Base-by-base conservation (phyloP, 2,888 invertebrate genomes). In the Actias luna region DNA sequence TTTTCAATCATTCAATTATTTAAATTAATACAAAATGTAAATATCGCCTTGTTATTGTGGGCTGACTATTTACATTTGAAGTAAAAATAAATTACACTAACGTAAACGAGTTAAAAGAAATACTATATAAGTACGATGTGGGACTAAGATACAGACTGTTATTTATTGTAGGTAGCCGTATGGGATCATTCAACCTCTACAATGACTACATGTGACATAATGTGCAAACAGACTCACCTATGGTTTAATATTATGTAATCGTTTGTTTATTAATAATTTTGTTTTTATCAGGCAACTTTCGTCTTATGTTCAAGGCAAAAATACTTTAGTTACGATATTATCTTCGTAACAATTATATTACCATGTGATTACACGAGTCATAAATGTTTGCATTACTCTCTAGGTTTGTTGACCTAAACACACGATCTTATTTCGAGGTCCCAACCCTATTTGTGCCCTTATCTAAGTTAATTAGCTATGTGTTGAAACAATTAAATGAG, bases 271-370 rank as follows among this genome's bases (percentile, higher is more conserved):
- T 73, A 73, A 69, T 75, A 67, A 67, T 66, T 65, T 67, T 55
- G 64, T 73, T 74, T 75, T 79, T 70, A 67, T 78, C 69, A 69
- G 63, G 65, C 67, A 66, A 66, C 69, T 68, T 67, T 65, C 71
- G 72, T 85, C 79, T 85, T 84, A 87, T 86, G 86, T 76, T 86
- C 83, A 87, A 85, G 84, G 84, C 71, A 75, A 69, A 52, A 69
- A 64, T 62, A 58, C 8, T 25, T 58, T 42, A 52, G 42, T 61
- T 16, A 29, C 29, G 16, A 31, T 57, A 57, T 31, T 16, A 1
- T 5, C 1, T 31, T 29, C 31, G 18, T 39, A 22, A 3, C 25
- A 61, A 16, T 39, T 29, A 29, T 18, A 42, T 39, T 57, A 8
- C 42, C 27, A 12, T 29, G 29, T 12, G n/a, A n/a, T n/a, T n/a